Conservation (phyloP, 1,140 invertebrate species). For the Ptiloglossa arizonensis region DNA sequence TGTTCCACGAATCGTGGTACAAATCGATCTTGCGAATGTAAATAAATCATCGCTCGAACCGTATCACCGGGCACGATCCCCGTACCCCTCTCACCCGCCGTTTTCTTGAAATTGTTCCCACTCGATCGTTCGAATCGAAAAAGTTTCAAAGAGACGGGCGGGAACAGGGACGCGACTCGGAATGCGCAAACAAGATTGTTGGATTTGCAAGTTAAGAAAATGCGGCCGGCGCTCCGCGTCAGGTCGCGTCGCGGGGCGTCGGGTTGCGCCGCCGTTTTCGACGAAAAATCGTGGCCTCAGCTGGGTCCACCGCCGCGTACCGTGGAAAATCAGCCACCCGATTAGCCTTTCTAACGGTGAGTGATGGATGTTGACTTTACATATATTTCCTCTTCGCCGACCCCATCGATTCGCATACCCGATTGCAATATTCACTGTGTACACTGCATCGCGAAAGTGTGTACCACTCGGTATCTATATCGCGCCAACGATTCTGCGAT, state of each 20-base stretch:
- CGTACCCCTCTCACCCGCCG: no score
- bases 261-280: no score
- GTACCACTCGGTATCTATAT: slow-evolving; percentile 58
- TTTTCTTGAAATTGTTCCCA: neutral
- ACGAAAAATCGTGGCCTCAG: neutral
- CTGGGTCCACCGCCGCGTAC: slow-evolving; percentile 44
- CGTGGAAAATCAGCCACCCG: slow-evolving; percentile 64
- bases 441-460: slow-evolving; percentile 61
- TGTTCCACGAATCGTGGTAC: no score
- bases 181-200: neutral
- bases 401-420: slow-evolving; percentile 65
- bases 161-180: neutral
- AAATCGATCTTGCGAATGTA: no score
- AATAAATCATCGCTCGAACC: no score
- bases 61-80: no score
- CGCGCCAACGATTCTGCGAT: slow-evolving; percentile 81
- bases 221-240: no score
- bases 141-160: neutral
- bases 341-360: slow-evolving; percentile 68
- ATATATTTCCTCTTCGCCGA: slow-evolving; percentile 67
- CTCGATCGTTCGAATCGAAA: neutral
- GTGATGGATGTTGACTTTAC: slow-evolving; percentile 70
- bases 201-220: neutral
- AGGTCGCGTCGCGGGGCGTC: no score
- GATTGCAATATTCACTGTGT: slow-evolving; percentile 68